Base-by-base conservation (phyloP, 2,113 vertebrate species). In the Mobula birostris region DNA sequence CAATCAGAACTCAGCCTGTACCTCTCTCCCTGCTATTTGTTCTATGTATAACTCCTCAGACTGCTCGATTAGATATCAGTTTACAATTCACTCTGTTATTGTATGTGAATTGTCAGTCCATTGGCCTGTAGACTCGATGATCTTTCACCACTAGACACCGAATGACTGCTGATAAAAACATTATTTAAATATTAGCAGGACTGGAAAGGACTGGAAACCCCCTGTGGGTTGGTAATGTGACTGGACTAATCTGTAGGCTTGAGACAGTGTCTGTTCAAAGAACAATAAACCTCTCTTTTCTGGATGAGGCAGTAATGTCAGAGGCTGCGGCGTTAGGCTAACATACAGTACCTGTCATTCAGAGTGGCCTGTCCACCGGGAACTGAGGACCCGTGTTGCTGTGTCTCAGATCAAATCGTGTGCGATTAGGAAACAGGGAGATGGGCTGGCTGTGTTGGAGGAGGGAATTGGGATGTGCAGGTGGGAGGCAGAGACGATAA, bases 151-250 rank as follows among this genome's bases (percentile, higher is more conserved):
- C 14, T 8, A 63, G n/a, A 15, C 29, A 7, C 61, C 7, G 85
- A 17, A 29, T 32, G 29, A 66, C 12, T 17, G 61, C 85, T 66
- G 85, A 90, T 90, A 90, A 87, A 74, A 90, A 90, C 85, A 66
- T 90, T 66, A 90, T 66, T 90, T 66, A 90, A 90, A 90, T 90
- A 90, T 90, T 90, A 90, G 85, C 61, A 66, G 85, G 63, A 19
- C 85, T 90, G 14, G 61, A 90, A 90, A 66, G 61, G 85, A 32
- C 66, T 66, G 63, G 14, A 90, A 90, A 90, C 63, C 61, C 85
- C 85, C 85, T 6, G 61, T 66, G 85, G 61, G 27, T 17, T 32
- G n/a, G 85, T 66, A 14, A 66, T n/a, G 61, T 90, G 85, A 66
- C 61, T n/a, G 29, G 58, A 6, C 85, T 90, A 61, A 66, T 90